Conservation (phyloP, 2,797 vertebrate species). For the Halcyon smyrnensis region DNA sequence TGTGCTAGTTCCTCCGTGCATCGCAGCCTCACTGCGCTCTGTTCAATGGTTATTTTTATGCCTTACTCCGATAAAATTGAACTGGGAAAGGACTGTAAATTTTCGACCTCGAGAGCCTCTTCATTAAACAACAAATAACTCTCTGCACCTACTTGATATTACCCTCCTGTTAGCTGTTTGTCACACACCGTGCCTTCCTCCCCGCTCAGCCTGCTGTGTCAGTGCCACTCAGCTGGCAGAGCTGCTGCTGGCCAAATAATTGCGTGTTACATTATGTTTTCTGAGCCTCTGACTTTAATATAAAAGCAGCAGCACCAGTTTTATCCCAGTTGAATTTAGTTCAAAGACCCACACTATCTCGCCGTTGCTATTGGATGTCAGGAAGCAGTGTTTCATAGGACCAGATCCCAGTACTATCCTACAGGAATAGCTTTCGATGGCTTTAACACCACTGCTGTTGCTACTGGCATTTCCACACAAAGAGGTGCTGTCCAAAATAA, state of each 20-base stretch:
- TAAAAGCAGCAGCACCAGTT: not conserved
- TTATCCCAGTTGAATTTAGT: not conserved
- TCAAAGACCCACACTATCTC: rapidly evolving
- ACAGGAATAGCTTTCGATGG: not conserved
- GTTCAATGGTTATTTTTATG: not conserved
- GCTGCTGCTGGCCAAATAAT: not conserved
- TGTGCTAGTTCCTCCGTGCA: not conserved
- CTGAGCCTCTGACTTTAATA: not conserved
- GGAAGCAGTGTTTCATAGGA: not conserved
- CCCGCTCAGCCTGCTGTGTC: not conserved
- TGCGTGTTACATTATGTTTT: not conserved
- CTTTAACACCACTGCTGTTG: rapidly evolving
- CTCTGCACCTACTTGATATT: not conserved
- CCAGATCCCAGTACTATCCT: rapidly evolving
- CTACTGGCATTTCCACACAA: not conserved
- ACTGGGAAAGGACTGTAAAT: constrained; percentile 15
- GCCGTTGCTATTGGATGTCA: not conserved
- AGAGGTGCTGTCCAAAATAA: not conserved
- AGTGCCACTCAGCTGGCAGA: not conserved
- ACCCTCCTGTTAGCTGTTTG: not conserved
- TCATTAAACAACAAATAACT: constrained; percentile 47
- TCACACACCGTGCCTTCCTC: not conserved
- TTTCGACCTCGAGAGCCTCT: constrained; percentile 19
- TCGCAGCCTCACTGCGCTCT: rapidly evolving
- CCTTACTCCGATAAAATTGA: not conserved